These are phyloP conservation scores for Nothobranchius kuhntae DNA, from an alignment of 2,113 vertebrate genomes.

Conservation along the genomic window DNA sequence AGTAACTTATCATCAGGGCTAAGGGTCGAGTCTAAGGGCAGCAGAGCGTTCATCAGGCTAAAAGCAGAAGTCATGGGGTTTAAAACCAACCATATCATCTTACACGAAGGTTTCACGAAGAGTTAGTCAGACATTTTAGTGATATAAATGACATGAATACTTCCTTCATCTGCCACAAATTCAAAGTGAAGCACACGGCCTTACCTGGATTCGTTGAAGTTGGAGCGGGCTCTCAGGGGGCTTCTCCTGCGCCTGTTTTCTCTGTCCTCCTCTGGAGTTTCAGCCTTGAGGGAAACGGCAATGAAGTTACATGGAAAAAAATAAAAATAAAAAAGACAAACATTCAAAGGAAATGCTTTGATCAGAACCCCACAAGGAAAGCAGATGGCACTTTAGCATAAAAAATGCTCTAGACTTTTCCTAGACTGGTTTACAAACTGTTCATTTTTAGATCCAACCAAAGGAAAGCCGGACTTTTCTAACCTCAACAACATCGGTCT, in stretches of 20 bases:
- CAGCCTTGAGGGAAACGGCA: constrained; percentile 67
- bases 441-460: too few species aligned
- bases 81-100: too few species aligned
- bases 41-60: too few species aligned
- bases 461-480: constrained; percentile 21
- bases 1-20: too few species aligned
- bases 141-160: background rate
- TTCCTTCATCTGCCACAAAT: background rate
- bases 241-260: constrained; percentile 93
- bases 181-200: constrained; percentile 13
- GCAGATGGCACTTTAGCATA: background rate
- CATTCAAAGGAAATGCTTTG: background rate
- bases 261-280: constrained; percentile 88
- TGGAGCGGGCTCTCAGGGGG: constrained; percentile 87
- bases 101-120: too few species aligned
- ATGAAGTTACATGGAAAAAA: background rate
- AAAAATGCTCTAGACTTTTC: background rate
- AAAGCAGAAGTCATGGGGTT: too few species aligned
- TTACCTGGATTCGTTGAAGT: constrained; percentile 91
- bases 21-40: too few species aligned
- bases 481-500: constrained; percentile 86
- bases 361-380: background rate
- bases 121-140: background rate
- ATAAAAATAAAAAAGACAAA: background rate
- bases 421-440: too few species aligned